Evolutionary conservation across 2,113 vertebrate species (phyloP).

Genomic region (Ranitomeya imitator): DNA sequence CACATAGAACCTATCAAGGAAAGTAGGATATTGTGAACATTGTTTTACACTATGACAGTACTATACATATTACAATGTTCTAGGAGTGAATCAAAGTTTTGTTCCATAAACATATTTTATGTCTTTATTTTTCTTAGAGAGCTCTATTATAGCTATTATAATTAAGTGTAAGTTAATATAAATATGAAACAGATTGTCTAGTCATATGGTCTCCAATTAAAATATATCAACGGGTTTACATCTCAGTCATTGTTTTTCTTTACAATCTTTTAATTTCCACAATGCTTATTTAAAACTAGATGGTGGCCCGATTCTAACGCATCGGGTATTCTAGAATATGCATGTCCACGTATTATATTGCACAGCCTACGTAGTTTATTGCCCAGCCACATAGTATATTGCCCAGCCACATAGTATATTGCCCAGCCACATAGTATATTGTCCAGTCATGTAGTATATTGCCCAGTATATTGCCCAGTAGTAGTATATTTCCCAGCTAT

Average conservation of each 20-base stretch:
- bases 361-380: too few relatives aligned
- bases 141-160: neutral
- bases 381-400: too few relatives aligned
- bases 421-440: too few relatives aligned
- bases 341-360: too few relatives aligned
- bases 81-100: neutral
- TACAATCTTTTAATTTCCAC: neutral
- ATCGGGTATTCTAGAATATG: too few relatives aligned
- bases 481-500: too few relatives aligned
- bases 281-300: neutral
- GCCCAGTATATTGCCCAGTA: too few relatives aligned
- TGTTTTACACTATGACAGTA: neutral
- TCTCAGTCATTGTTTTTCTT: neutral
- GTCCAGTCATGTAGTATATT: too few relatives aligned
- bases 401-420: too few relatives aligned
- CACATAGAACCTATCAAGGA: too few relatives aligned
- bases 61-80: neutral
- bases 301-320: too few relatives aligned
- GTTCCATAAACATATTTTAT: neutral
- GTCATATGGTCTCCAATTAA: slow-evolving; percentile 14
- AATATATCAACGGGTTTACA: neutral
- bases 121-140: neutral
- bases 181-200: neutral
- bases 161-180: neutral
- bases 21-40: neutral